phyloP scores from a whole-genome alignment of 2,797 vertebrate genomes.

The Mormyrops boulengeri region DNA sequence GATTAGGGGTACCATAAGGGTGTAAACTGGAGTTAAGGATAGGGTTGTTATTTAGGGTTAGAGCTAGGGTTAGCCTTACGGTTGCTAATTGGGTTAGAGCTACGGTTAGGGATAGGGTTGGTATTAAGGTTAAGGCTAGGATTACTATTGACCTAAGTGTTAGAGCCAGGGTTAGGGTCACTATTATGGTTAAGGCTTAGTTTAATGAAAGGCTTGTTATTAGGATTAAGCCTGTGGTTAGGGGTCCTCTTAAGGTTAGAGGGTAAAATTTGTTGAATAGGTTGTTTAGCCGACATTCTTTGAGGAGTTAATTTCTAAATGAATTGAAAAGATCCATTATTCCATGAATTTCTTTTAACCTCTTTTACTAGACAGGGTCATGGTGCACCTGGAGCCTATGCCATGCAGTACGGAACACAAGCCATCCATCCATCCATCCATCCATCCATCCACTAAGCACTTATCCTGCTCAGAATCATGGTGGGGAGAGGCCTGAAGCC shows the following conservation, averaged over 20 bases:
- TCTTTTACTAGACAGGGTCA: background rate
- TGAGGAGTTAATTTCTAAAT: background rate
- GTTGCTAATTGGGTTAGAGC: background rate
- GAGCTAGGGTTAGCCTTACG: background rate
- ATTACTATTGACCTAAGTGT: background rate
- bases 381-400: background rate
- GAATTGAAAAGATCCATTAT: background rate
- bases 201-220: background rate
- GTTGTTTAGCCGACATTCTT: background rate
- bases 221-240: background rate
- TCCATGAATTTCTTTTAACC: background rate
- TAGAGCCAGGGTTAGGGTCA: background rate
- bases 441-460: background rate
- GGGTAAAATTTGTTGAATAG: background rate
- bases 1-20: background rate
- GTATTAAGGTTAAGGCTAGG: background rate
- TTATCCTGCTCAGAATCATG: background rate
- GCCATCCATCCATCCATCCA: background rate
- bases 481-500: background rate
- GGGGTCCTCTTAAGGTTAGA: background rate
- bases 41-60: background rate
- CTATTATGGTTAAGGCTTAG: background rate
- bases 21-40: background rate
- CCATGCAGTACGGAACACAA: background rate
- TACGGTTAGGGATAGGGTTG: background rate